Evolutionary conservation across 2,113 vertebrate species (phyloP).

Genomic region (Dinomys branickii): DNA sequence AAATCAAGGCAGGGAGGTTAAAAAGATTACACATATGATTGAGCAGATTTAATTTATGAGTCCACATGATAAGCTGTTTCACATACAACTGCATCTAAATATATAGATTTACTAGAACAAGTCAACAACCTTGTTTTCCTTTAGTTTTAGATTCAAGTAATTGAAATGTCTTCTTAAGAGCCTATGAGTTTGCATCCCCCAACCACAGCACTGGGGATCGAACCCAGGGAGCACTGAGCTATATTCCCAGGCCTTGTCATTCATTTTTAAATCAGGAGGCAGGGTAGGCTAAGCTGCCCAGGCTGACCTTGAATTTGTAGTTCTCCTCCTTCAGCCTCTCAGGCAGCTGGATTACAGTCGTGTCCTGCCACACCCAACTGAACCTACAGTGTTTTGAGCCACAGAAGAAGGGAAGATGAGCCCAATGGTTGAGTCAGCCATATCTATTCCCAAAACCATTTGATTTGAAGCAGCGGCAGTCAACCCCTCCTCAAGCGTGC

Average conservation of each 20-base stretch:
- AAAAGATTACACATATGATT: background rate
- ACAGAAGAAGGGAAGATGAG: background rate
- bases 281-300: background rate
- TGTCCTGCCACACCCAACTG: background rate
- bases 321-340: background rate
- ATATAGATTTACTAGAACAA: background rate
- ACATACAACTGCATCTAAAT: background rate
- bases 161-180: background rate
- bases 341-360: background rate
- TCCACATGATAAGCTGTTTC: background rate
- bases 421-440: background rate
- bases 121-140: background rate
- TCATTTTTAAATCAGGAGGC: background rate
- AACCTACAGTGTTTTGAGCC: background rate
- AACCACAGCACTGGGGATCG: background rate
- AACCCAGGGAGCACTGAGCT: background rate
- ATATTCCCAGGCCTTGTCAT: background rate
- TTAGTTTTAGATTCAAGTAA: slow-evolving; percentile 8
- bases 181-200: background rate
- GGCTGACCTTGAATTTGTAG: background rate
- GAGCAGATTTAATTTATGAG: background rate
- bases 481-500: background rate
- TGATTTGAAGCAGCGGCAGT: background rate
- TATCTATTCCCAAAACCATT: background rate
- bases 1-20: background rate